Percentiles rank a stretch among this genome's conserved stretches.
phyloP scores from a whole-genome alignment of 2,797 vertebrate genomes.

The Salarias fasciatus region DNA sequence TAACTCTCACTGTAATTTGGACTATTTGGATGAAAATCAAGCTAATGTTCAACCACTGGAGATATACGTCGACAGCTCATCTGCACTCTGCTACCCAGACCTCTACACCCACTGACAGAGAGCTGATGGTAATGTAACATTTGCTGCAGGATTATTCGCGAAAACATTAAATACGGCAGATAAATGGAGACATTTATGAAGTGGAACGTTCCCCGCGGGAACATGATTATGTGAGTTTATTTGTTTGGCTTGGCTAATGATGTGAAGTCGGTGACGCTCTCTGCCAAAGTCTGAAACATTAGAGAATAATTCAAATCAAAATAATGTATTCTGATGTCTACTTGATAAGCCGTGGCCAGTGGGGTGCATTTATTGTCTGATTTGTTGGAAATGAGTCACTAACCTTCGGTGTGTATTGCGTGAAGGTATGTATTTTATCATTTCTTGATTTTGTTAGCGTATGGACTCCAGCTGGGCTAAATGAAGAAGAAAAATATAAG shows the following conservation, averaged over 20 bases:
- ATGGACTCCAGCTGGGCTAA: no score
- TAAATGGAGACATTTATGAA: constrained; percentile 46
- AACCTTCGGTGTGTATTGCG: constrained; percentile 10
- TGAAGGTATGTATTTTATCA: neutral
- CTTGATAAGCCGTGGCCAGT: constrained; percentile 38
- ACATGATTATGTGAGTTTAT: constrained; percentile 52
- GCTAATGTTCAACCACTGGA: no score
- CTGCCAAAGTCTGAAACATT: constrained; percentile 41
- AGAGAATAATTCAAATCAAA: constrained; percentile 57
- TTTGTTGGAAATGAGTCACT: constrained; percentile 25
- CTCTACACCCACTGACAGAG: neutral
- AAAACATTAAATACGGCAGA: constrained; percentile 47
- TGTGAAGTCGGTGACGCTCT: constrained; percentile 51
- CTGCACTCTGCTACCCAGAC: neutral
- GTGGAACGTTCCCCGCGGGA: constrained; percentile 41
- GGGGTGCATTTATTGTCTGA: constrained; percentile 36
- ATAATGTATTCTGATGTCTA: constrained; percentile 49
- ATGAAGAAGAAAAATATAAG: no score
- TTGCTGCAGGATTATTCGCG: constrained; percentile 47
- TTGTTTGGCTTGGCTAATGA: constrained; percentile 67
- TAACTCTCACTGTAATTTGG: neutral
- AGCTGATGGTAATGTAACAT: constrained; percentile 31
- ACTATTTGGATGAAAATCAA: no score
- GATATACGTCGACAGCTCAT: neutral
- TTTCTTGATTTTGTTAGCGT: neutral